Percentiles rank a stretch among this genome's conserved stretches.
phyloP scores from a whole-genome alignment of 2,888 invertebrate species.

The Epinotia brunnichana region DNA sequence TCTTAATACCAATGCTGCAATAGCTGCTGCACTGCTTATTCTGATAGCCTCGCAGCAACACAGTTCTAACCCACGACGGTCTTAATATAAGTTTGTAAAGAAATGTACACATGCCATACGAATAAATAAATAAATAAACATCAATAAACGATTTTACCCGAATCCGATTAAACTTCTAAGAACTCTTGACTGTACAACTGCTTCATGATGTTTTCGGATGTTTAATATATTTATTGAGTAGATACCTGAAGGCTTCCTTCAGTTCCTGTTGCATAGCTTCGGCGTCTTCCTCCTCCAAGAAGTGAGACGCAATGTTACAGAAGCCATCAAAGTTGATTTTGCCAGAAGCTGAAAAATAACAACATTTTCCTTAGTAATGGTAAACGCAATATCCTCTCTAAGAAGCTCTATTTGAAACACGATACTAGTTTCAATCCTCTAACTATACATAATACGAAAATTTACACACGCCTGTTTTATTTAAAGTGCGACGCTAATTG shows the following conservation, averaged over 20 bases:
- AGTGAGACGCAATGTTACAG: slow-evolving; percentile 95
- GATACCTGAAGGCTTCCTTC: slow-evolving; percentile 96
- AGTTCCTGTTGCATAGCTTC: slow-evolving; percentile 98
- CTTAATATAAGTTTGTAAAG: no score
- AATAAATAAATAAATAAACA: no score
- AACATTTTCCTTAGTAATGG: slow-evolving; percentile 16
- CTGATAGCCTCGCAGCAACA: no score
- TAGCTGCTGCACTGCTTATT: no score
- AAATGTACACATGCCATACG: no score
- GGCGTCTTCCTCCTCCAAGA: slow-evolving; percentile 97
- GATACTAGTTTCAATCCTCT: background rate
- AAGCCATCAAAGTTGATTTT: slow-evolving; percentile 98
- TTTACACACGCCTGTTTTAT: background rate
- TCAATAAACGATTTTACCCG: no score
- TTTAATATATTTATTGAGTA: background rate
- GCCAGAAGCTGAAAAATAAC: slow-evolving; percentile 86
- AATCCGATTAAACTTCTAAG: no score
- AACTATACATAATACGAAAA: background rate
- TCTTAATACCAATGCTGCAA: no score
- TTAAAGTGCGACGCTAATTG: slow-evolving; percentile 2
- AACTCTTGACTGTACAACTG: no score
- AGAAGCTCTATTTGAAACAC: background rate
- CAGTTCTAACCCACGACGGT: no score
- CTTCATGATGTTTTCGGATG: background rate
- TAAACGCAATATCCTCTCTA: background rate